Evolutionary conservation across 1,140 invertebrate species (phyloP).

Genomic region (Calephelis virginiensis): DNA sequence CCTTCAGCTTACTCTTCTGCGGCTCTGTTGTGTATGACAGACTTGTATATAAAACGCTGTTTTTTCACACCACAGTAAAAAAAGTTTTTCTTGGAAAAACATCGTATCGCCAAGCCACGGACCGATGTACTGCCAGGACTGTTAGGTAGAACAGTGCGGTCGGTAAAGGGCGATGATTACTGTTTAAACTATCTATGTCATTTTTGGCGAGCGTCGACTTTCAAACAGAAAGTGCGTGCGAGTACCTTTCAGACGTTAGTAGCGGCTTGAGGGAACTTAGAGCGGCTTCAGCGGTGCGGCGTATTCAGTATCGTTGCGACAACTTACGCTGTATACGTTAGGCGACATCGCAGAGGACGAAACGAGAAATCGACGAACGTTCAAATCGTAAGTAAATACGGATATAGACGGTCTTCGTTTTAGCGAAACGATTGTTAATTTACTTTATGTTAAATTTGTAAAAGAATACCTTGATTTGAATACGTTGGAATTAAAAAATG

Average conservation of each 20-base stretch:
- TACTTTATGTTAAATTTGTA: not conserved
- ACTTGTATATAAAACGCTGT: constrained; percentile 3
- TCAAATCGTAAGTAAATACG: constrained; percentile 51
- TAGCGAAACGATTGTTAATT: constrained; percentile 12
- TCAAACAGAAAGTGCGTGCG: constrained; percentile 37
- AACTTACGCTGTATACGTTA: constrained; percentile 45
- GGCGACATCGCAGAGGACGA: constrained; percentile 29
- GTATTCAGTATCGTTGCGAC: constrained; percentile 14
- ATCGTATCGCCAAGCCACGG: constrained; percentile 10
- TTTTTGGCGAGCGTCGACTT: constrained; percentile 34
- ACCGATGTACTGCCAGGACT: constrained; percentile 17
- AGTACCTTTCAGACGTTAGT: constrained; percentile 35
- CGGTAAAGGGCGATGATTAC: constrained; percentile 19
- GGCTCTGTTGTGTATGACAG: constrained; percentile 16
- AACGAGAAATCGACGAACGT: constrained; percentile 29
- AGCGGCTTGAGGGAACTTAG: constrained; percentile 28
- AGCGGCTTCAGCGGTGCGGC: constrained; percentile 52
- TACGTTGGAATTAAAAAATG: not conserved
- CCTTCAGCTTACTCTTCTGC: not conserved
- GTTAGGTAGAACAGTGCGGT: constrained; percentile 31
- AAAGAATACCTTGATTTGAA: not conserved
- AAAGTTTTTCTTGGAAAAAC: constrained; percentile 10
- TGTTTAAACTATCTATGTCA: constrained; percentile 1
- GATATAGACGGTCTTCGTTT: constrained; percentile 29
- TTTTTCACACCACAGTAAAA: no score